Percentiles rank a stretch among this genome's conserved stretches.
phyloP scores from a whole-genome alignment of 2,797 vertebrate genomes.

The Phrynocephalus forsythii region DNA sequence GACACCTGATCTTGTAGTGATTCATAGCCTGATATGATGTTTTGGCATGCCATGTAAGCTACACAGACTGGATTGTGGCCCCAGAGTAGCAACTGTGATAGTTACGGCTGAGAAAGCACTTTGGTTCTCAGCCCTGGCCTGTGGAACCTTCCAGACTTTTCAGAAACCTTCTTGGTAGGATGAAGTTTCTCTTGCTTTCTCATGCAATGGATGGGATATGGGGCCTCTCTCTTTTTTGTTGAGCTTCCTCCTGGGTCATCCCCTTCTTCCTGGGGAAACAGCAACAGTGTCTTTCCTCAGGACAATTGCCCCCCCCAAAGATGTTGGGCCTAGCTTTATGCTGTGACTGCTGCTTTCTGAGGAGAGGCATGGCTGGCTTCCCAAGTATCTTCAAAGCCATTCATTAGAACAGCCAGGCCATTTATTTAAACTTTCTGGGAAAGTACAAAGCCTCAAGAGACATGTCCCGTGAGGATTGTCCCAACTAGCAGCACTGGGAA shows the following conservation, averaged over 20 bases:
- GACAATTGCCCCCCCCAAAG: too few species aligned
- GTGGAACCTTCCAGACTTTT: slow-evolving; percentile 1
- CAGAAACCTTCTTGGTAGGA: slow-evolving; percentile 32
- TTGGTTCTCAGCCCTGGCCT: slow-evolving; percentile 7
- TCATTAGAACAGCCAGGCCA: background rate
- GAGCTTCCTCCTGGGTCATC: too few species aligned
- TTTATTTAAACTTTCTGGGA: background rate
- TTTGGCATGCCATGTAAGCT: rapidly evolving
- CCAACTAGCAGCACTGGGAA: rapidly evolving
- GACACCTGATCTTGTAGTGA: background rate
- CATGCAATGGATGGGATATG: slow-evolving; percentile 29
- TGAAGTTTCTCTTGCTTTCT: slow-evolving; percentile 56
- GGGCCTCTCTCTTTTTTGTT: background rate
- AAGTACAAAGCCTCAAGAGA: background rate
- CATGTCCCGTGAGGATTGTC: rapidly evolving
- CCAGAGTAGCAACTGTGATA: background rate
- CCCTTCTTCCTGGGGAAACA: too few species aligned
- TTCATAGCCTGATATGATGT: background rate
- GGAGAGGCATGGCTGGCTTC: background rate
- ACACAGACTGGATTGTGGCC: slow-evolving; percentile 15
- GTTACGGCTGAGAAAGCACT: slow-evolving; percentile 46
- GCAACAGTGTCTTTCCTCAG: too few species aligned
- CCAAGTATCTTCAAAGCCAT: background rate
- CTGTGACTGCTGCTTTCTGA: background rate
- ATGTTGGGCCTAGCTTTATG: background rate